These are phyloP conservation scores for Macaria liturata DNA, from an alignment of 2,888 invertebrate genomes.

Conservation along the genomic window DNA sequence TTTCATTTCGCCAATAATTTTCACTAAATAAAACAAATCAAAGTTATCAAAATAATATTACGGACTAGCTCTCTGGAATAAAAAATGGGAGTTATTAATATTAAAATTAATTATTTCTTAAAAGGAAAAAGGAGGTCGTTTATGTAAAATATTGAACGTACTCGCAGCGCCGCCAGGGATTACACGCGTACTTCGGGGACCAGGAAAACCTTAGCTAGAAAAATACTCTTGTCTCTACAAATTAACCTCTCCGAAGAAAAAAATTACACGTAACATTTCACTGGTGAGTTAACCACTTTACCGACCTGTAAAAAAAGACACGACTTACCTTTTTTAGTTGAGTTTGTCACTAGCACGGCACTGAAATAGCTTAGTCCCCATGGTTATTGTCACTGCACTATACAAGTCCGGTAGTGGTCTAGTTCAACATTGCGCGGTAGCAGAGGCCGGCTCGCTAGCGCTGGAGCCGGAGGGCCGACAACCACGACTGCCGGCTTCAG, in stretches of 20 bases:
- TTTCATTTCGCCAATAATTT: too few species aligned
- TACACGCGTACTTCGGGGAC: neutral
- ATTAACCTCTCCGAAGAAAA: slow-evolving; percentile 10
- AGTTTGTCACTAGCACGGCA: slow-evolving; percentile 45
- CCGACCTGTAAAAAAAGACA: slow-evolving; percentile 4
- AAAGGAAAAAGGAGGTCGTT: neutral
- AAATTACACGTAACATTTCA: slow-evolving; percentile 25
- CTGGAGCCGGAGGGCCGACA: slow-evolving; percentile 40
- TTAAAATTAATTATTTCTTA: neutral
- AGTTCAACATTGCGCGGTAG: slow-evolving; percentile 54
- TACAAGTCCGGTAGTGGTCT: slow-evolving; percentile 45
- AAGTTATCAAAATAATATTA: too few species aligned
- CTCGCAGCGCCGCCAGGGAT: neutral
- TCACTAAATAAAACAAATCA: too few species aligned
- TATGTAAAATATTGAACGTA: neutral
- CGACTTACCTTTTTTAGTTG: slow-evolving; percentile 54
- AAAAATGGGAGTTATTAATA: too few species aligned
- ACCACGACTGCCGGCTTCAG: slow-evolving; percentile 56
- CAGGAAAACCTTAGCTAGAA: slow-evolving; percentile 9
- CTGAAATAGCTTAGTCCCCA: slow-evolving; percentile 53
- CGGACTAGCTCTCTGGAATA: too few species aligned
- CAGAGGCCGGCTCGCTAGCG: slow-evolving; percentile 30
- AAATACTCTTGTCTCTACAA: slow-evolving; percentile 16
- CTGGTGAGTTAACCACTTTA: slow-evolving; percentile 7
- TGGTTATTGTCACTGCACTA: slow-evolving; percentile 49